Evolutionary conservation across 2,888 invertebrate genomes (phyloP).

Genomic region (Dryobotodes eremita): DNA sequence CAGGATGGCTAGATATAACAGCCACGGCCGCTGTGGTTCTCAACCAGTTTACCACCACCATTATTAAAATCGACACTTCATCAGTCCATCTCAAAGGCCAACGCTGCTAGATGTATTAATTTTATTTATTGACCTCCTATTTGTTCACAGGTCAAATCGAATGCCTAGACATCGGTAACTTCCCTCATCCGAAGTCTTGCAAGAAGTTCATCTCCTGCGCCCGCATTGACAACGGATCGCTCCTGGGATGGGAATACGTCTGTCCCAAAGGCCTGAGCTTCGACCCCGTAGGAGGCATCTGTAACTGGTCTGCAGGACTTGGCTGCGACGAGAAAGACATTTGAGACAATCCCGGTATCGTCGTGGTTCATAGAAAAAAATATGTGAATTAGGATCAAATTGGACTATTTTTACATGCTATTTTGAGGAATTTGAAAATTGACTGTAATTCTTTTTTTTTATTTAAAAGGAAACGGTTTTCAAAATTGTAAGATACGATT

Average conservation of each 20-base stretch:
- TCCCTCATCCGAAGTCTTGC: conserved; percentile 97
- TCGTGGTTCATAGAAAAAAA: conserved; percentile 11
- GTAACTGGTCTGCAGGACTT: conserved; percentile 96
- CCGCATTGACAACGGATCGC: conserved; percentile 93
- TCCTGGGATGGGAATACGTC: conserved; percentile 96
- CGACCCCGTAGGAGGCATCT: conserved; percentile 97
- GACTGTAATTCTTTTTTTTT: neutral
- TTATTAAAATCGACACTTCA: too few species aligned
- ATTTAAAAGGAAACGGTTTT: neutral
- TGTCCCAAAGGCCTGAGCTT: conserved; percentile 96
- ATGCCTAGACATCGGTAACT: conserved; percentile 97
- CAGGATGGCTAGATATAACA: too few species aligned
- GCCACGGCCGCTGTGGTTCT: too few species aligned
- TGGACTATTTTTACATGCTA: conserved; percentile 16
- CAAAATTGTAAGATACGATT: neutral
- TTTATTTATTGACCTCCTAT: too few species aligned
- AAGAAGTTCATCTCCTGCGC: conserved; percentile 98
- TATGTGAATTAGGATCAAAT: conserved; percentile 33
- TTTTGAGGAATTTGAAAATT: neutral
- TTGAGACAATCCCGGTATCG: conserved; percentile 28
- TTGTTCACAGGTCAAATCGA: conserved; percentile 92
- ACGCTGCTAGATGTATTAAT: too few species aligned
- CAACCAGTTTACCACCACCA: too few species aligned
- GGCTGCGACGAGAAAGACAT: conserved; percentile 93
- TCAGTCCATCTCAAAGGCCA: too few species aligned